Base-by-base conservation (phyloP, 2,113 vertebrate species). In the Pollimyrus isidori region DNA sequence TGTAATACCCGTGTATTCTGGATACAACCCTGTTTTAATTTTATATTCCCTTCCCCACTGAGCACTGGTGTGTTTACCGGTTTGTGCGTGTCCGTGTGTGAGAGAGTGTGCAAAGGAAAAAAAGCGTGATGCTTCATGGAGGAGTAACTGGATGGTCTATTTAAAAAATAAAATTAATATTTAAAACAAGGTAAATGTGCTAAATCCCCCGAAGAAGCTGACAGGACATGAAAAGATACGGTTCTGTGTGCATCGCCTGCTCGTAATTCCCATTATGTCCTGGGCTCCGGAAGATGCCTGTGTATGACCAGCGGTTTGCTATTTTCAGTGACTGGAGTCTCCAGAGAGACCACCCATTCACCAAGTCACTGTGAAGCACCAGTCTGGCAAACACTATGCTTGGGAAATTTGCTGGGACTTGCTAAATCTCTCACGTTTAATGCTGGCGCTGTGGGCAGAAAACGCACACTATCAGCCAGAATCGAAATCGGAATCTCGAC, bases 1-100 rank as follows among this genome's bases (percentile, higher is more conserved):
- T 65, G 53, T 87, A 17, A 53, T 11, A 30, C 11, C 21, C 42
- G 17, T 15, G 30, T 23, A 88, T 46, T 88, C 87, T 69, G 87
- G 87, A 69, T 88, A 88, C 58, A 88, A 46, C 56, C 62, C 87
- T 73, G 45, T 88, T 88, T 88, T 88, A 46, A 42, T 76, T 50
- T 88, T 73, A 26, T 35, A 73, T 42, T 26, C 62, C 87, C 46
- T 5, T 10, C 87, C 56, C 45, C 46, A 46, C 35, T 1, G 3
- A 84, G 82, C n/a, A 84, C 82, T 84, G 45, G 23, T 84, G 5
- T 48, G 82, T 84, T 83, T 83, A 84, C 45, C 17, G 42, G 88
- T 80, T 50, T 80, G 88, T 80, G 69, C 42, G 88, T 42, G 9
- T 53, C 48, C 39, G 48, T 82, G 65, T 50, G 49, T 80, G 65